phyloP scores from a whole-genome alignment of 2,113 vertebrate genomes.

The Zapus hudsonius region DNA sequence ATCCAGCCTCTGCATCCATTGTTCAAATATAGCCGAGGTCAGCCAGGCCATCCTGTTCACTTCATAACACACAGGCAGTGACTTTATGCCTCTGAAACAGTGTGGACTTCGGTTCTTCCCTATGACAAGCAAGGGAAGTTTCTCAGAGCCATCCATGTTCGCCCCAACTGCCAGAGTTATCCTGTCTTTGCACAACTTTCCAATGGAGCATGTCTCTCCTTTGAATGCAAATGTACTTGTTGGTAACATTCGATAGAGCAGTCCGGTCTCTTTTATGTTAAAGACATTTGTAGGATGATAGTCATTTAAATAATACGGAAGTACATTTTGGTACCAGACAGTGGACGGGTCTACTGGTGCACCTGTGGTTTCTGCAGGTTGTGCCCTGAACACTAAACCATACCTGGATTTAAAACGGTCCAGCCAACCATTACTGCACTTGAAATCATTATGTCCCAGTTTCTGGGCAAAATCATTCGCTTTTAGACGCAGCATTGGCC shows the following conservation, averaged over 20 bases:
- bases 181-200: conserved; percentile 80
- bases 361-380: conserved; percentile 69
- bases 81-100: conserved; percentile 73
- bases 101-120: conserved; percentile 75
- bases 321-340: conserved; percentile 77
- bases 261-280: conserved; percentile 81
- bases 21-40: conserved; percentile 82
- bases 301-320: conserved; percentile 81
- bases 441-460: conserved; percentile 86
- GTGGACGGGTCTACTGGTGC: conserved; percentile 47
- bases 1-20: conserved; percentile 84
- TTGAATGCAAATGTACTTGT: conserved; percentile 83
- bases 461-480: conserved; percentile 86
- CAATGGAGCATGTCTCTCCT: conserved; percentile 83
- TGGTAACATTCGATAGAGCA: conserved; percentile 85
- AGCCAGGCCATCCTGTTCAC: conserved; percentile 77
- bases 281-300: conserved; percentile 82
- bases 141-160: conserved; percentile 86
- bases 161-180: conserved; percentile 80
- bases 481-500: conserved; percentile 84
- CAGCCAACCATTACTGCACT: conserved; percentile 87
- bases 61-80: conserved; percentile 82
- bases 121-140: conserved; percentile 85
- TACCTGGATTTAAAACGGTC: conserved; percentile 87
- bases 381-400: conserved; percentile 84